Evolutionary conservation across 2,113 vertebrate species (phyloP).

Genomic region (Pampusana beccarii): DNA sequence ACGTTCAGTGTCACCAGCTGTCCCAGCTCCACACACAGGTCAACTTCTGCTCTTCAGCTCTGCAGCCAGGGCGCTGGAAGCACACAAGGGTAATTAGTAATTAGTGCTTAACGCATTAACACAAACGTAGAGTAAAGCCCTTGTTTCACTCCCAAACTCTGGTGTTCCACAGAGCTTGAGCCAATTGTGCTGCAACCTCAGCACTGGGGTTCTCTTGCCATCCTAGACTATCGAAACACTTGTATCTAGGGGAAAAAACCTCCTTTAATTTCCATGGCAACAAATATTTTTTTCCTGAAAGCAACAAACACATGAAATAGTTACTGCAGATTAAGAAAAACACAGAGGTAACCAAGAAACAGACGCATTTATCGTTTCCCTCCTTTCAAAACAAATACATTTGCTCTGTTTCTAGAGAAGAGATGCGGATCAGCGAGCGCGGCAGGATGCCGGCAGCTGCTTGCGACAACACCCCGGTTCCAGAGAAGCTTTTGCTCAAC

Average conservation of each 20-base stretch:
- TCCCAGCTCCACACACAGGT: fast-evolving
- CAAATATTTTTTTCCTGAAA: neutral
- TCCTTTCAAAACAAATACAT: fast-evolving
- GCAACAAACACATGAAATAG: neutral
- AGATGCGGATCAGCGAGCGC: fast-evolving
- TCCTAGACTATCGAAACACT: fast-evolving
- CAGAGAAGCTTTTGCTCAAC: neutral
- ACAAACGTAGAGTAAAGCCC: neutral
- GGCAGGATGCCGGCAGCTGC: neutral
- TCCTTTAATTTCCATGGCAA: neutral
- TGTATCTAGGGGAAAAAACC: neutral
- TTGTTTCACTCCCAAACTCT: fast-evolving
- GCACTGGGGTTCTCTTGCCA: fast-evolving
- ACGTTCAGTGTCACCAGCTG: neutral
- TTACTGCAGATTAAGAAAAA: neutral
- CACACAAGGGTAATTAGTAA: neutral
- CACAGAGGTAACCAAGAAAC: neutral
- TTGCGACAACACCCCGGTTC: fast-evolving
- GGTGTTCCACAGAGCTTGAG: fast-evolving
- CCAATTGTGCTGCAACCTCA: neutral
- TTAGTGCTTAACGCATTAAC: neutral
- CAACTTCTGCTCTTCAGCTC: neutral
- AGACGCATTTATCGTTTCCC: neutral
- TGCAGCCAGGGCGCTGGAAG: neutral
- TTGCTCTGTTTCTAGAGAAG: neutral